Conservation (phyloP, 2,888 invertebrate species). For the Spilarctia lutea region DNA sequence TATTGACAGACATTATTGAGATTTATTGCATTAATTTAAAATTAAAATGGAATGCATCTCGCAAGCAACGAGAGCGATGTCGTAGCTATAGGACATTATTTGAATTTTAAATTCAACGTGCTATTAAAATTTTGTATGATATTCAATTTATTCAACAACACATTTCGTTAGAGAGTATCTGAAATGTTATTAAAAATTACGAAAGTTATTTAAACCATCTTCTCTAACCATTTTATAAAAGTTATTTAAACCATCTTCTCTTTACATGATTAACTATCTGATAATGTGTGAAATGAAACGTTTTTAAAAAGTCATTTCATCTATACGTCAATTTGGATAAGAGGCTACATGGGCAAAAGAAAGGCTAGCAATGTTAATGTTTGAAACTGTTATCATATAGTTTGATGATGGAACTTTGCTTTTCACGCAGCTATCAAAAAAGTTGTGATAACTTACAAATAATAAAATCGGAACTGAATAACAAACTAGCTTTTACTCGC, state of each 20-base stretch:
- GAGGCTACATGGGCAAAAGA: background rate
- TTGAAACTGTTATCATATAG: background rate
- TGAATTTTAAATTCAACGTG: constrained; percentile 57
- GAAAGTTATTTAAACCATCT: background rate
- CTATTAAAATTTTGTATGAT: constrained; percentile 2
- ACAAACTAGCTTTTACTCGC: too few relatives aligned
- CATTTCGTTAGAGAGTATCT: background rate
- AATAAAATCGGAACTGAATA: too few relatives aligned
- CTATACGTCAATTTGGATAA: background rate
- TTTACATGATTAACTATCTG: background rate
- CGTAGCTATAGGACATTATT: constrained; percentile 48
- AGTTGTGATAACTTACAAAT: background rate
- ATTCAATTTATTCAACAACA: constrained; percentile 4
- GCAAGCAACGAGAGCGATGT: constrained; percentile 60
- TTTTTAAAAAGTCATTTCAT: background rate
- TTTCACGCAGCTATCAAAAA: background rate
- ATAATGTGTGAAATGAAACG: background rate
- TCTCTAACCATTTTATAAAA: background rate
- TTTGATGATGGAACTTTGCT: background rate
- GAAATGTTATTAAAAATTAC: background rate
- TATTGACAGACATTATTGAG: constrained; percentile 54
- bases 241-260: background rate
- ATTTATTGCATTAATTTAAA: constrained; percentile 68
- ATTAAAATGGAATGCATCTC: constrained; percentile 60
- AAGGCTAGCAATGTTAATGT: background rate